Conservation (phyloP, 2,888 invertebrate species). For the Pristionchus exspectatus region DNA sequence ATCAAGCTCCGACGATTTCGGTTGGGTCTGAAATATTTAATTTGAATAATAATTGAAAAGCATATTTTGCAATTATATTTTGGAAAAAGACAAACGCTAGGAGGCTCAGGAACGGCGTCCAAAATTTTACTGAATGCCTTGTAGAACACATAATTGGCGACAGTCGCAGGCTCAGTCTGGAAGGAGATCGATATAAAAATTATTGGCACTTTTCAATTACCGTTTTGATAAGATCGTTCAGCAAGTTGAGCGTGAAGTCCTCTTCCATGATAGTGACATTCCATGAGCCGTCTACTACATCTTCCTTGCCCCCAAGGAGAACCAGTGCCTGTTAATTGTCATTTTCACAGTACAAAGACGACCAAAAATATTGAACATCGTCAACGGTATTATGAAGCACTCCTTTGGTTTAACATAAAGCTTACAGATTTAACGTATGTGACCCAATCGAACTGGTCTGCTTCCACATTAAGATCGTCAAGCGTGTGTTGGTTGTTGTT, state of each 20-base stretch:
- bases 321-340: background rate
- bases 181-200: background rate
- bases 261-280: slow-evolving; percentile 42
- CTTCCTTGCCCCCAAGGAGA: background rate
- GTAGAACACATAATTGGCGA: slow-evolving; percentile 46
- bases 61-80: no score
- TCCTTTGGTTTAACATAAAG: no score
- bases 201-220: background rate
- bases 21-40: background rate
- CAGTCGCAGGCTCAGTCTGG: background rate
- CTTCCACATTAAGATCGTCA: background rate
- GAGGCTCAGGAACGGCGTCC: background rate
- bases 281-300: background rate
- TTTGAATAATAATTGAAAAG: no score
- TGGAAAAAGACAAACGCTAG: no score
- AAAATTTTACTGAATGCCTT: background rate
- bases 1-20: background rate
- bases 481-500: slow-evolving; percentile 25
- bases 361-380: background rate
- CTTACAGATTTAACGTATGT: background rate
- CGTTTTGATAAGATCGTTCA: background rate
- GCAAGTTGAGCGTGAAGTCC: background rate
- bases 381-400: no score
- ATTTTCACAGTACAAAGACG: no score
- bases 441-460: slow-evolving; percentile 29